Conservation (phyloP, 1,140 invertebrate genomes). For the Achroia grisella region DNA sequence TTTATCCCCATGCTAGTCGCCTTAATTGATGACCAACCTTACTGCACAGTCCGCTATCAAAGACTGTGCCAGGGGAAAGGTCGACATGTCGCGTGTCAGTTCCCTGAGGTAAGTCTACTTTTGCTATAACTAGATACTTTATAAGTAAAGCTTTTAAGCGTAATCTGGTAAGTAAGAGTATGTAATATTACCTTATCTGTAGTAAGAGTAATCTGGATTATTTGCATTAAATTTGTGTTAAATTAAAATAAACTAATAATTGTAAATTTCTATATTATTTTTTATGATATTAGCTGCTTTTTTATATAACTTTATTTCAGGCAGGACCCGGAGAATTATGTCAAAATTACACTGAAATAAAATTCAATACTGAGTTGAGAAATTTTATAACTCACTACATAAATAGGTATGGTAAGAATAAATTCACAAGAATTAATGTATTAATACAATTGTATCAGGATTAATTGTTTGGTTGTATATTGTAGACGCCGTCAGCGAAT, state of each 20-base stretch:
- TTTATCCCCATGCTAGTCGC: neutral
- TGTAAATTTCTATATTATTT: too few relatives aligned
- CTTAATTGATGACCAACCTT: constrained; percentile 33
- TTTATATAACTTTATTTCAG: constrained; percentile 20
- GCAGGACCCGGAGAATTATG: constrained; percentile 34
- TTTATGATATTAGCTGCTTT: too few relatives aligned
- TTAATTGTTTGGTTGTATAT: constrained; percentile 3
- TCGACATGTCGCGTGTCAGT: constrained; percentile 47
- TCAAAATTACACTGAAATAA: constrained; percentile 40
- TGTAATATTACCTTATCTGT: too few relatives aligned
- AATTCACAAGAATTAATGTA: too few relatives aligned
- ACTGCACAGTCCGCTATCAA: constrained; percentile 41
- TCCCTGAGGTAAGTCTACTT: constrained; percentile 32
- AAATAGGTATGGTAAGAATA: constrained; percentile 28
- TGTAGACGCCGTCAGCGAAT: constrained; percentile 45
- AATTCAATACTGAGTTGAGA: constrained; percentile 36
- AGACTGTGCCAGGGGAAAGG: constrained; percentile 53
- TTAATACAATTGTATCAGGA: too few relatives aligned
- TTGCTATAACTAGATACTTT: too few relatives aligned
- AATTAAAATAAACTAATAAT: too few relatives aligned
- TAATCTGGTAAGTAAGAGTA: too few relatives aligned
- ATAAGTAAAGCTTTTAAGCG: too few relatives aligned
- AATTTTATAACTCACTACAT: constrained; percentile 45
- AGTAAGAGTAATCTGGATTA: too few relatives aligned
- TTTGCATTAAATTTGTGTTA: too few relatives aligned